Evolutionary conservation across 2,113 vertebrate species (phyloP), one percentile per base, ranked within the genome.

Genomic region (Dunckerocampus dactyliophorus): DNA sequence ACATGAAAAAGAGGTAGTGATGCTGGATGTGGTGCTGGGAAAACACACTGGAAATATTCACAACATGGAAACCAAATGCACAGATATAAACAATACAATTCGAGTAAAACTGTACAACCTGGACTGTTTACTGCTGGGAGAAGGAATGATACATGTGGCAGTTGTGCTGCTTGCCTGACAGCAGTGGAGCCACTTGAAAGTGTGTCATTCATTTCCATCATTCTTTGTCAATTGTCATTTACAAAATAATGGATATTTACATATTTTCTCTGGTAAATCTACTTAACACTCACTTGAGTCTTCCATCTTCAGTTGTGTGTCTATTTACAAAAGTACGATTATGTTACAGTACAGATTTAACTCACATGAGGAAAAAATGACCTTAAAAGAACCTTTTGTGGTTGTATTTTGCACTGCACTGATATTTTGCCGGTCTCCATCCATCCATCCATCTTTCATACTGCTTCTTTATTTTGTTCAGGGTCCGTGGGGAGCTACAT

Each of bases 1-100:
- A 20, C 15, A 53, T 46, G 53, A 16, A 14, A 60, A 51, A 69
- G 82, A 85, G 80, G 80, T 79, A 77, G 78, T 73, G 58, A 69
- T 52, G 52, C 55, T 62, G 37, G 63, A 63, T 53, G 50, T 55
- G 55, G 51, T 16, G 12, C 9, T 34, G 17, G 7, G 42, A 68
- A 28, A 20, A 60, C 28, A 43, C 13, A 43, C 39, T 4, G 7
- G 31, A 8, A 56, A 55, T 34, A 42, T 57, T 48, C 31, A 68
- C 63, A 64, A 67, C 62, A 71, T 57, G 1, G 45, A 34, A 71
- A 65, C 9, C 9, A 48, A 39, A 62, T 4, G 54, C 0, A 63
- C 47, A 62, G 6, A 49, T 24, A 52, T 19, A 39, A n/a, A 59
- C 19, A 15, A 56, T n/a, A 53, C n/a, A 43, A 24, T 47, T 0